phyloP scores from a whole-genome alignment of 2,888 invertebrate genomes.

The Drosophila putrida region DNA sequence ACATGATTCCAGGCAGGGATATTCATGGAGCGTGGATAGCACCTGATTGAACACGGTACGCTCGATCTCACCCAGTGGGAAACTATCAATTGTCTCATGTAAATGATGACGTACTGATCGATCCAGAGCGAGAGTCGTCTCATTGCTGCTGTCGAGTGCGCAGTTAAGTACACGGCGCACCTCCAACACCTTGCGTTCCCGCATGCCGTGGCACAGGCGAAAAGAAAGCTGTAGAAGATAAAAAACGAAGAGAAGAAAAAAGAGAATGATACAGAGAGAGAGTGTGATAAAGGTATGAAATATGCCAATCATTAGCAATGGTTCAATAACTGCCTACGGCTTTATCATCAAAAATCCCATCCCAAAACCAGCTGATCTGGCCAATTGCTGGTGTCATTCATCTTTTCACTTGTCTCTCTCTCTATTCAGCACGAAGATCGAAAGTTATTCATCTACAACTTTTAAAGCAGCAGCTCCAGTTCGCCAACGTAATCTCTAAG shows the following conservation, averaged over 20 bases:
- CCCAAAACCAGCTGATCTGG: conserved; percentile 42
- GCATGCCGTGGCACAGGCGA: conserved; percentile 89
- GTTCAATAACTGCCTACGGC: conserved; percentile 51
- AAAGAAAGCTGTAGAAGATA: conserved; percentile 89
- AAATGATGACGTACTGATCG: conserved; percentile 89
- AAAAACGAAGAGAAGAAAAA: background rate
- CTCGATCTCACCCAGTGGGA: conserved; percentile 89
- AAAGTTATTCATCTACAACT: conserved; percentile 61
- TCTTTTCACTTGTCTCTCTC: conserved; percentile 57
- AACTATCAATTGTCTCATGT: conserved; percentile 89
- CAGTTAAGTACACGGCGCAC: conserved; percentile 88
- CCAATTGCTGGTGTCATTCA: conserved; percentile 68
- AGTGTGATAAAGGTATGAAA: conserved; percentile 33
- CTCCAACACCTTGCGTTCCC: conserved; percentile 91
- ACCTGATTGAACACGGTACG: conserved; percentile 90
- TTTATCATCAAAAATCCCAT: background rate
- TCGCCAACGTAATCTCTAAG: conserved; percentile 67
- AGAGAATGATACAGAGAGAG: conserved; percentile 2
- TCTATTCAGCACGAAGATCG: conserved; percentile 47
- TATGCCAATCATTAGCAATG: conserved; percentile 54
- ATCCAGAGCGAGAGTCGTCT: conserved; percentile 86
- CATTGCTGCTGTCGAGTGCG: conserved; percentile 85
- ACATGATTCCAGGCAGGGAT: conserved; percentile 94
- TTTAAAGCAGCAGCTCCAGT: conserved; percentile 17
- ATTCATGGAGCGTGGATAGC: conserved; percentile 96